Base-by-base conservation (phyloP, 2,113 vertebrate species). In the Oxyura jamaicensis region DNA sequence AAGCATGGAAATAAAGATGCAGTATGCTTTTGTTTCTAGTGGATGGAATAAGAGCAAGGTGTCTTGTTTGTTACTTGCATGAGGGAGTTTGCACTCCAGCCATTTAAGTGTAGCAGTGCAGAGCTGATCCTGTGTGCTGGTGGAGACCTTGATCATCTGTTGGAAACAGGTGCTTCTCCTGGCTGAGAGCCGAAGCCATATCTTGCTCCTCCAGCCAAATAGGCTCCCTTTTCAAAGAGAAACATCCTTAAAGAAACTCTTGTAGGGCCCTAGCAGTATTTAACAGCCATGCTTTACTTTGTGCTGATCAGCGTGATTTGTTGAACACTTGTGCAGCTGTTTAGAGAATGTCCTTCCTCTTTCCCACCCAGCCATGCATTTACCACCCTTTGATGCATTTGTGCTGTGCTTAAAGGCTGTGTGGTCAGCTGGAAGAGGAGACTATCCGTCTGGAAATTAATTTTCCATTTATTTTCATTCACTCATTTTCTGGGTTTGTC, bases 241-340 rank as follows among this genome's bases (percentile, higher is more conserved):
- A 89, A 71, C 3, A 13, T 18, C 33, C 17, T 56, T 82, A 10
- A 67, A 66, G 89, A 65, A 91, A 86, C 76, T 44, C 3, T 53
- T n/a, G 29, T 36, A 9, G 26, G 22, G 8, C 5, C 2, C 5
- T 55, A 14, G 6, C 12, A 10, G 2, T 14, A 7, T n/a, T 44
- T 13, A 79, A 23, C 13, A 48, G 11, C 13, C 36, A 8, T 41
- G 22, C 5, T 86, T 88, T 52, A 20, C 23, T 7, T 2, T 44
- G 19, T 52, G 46, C 13, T 26, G 8, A 55, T 75, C 52, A 72
- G 31, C 14, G 42, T 0, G 5, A 31, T 28, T 36, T 68, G 13
- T 9, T 67, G 3, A 28, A 7, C 0, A 0, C 2, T 1, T 8
- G 6, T 36, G 5, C 3, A 71, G 42, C 33, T 74, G 42, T 35